Evolutionary conservation across 2,888 invertebrate genomes (phyloP).

Genomic region (Ophion ellenae): DNA sequence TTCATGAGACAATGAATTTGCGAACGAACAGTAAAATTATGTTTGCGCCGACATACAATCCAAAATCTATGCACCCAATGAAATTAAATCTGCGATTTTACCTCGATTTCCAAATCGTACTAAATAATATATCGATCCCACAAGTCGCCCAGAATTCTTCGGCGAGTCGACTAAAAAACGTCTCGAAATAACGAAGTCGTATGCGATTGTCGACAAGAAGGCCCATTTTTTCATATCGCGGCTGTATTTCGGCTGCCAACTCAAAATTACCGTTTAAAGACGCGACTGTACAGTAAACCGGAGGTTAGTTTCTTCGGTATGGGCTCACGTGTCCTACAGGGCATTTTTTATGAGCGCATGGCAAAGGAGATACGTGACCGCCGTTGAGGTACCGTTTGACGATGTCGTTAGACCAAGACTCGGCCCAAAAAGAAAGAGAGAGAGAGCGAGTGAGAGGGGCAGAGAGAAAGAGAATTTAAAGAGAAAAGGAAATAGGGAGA

Average conservation of each 20-base stretch:
- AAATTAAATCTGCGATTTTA: no score
- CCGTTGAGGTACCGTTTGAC: constrained; percentile 29
- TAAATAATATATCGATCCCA: no score
- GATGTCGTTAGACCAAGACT: neutral
- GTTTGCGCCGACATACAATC: no score
- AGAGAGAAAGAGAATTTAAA: neutral
- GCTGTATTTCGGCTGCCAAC: no score
- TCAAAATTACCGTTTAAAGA: no score
- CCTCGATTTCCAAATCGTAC: no score
- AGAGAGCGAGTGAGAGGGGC: neutral
- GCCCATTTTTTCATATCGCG: neutral
- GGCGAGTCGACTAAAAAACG: no score
- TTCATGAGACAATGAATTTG: no score
- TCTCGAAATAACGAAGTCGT: neutral
- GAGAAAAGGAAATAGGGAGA: constrained; percentile 11
- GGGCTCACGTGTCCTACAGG: neutral
- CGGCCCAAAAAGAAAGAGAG: neutral
- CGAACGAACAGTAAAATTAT: no score
- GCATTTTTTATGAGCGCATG: constrained; percentile 10
- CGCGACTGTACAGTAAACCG: no score
- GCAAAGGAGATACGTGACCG: neutral
- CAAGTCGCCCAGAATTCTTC: no score
- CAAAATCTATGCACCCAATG: no score
- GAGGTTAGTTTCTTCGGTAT: neutral
- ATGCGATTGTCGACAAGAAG: neutral